Conservation (phyloP, 2,888 invertebrate species). For the Epistrophe eligans region DNA sequence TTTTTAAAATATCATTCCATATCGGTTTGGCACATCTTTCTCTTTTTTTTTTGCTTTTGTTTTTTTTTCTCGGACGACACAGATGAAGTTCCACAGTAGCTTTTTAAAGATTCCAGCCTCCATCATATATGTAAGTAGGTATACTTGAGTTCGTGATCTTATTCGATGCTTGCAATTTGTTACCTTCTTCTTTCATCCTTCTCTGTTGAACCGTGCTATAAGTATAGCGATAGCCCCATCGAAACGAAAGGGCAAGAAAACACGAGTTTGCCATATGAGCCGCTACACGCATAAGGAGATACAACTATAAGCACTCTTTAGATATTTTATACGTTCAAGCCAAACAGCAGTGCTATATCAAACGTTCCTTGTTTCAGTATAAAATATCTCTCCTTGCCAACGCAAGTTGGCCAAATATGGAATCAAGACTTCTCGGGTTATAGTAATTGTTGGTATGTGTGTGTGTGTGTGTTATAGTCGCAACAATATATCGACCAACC, state of each 20-base stretch:
- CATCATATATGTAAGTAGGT: background rate
- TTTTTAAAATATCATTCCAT: conserved; percentile 72
- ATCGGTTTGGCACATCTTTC: conserved; percentile 55
- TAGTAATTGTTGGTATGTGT: conserved; percentile 26
- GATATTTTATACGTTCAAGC: conserved; percentile 33
- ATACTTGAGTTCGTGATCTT: conserved; percentile 54
- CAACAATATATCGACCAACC: conserved; percentile 62
- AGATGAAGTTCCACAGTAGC: conserved; percentile 60
- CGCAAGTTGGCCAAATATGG: conserved; percentile 71
- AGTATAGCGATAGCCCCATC: background rate
- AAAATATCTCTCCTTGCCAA: conserved; percentile 70
- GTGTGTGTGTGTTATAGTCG: conserved; percentile 37
- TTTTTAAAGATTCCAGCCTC: conserved; percentile 43
- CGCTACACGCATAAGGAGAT: conserved; percentile 67
- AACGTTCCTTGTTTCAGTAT: conserved; percentile 44
- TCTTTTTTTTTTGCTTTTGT: no score
- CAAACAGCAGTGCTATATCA: conserved; percentile 6
- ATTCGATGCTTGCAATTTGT: conserved; percentile 70
- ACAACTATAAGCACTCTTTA: conserved; percentile 35
- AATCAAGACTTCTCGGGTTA: conserved; percentile 30
- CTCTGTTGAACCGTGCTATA: background rate
- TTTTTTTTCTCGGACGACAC: conserved; percentile 18
- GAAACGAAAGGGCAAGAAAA: conserved; percentile 62
- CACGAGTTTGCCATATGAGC: conserved; percentile 70
- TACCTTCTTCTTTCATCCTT: conserved; percentile 25